Conservation (phyloP, 2,113 vertebrate genomes). For the Colossoma macropomum region DNA sequence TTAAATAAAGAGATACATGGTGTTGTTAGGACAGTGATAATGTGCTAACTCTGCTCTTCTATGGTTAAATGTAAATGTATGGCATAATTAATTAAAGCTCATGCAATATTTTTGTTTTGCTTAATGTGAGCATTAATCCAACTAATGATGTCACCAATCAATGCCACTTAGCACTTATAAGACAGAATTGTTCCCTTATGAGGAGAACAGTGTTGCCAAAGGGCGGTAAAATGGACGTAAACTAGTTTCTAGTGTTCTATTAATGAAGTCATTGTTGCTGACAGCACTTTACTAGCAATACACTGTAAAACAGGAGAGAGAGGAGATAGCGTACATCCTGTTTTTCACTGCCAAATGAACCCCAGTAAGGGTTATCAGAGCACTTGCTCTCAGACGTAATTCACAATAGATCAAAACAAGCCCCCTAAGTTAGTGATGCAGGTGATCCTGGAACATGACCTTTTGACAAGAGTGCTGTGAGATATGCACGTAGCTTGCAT, state of each 20-base stretch:
- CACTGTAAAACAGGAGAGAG: neutral
- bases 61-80: no score
- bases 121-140: no score
- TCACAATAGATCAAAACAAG: constrained; percentile 21
- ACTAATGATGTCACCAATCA: no score
- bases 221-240: neutral
- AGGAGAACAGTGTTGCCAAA: neutral
- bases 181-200: no score
- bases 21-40: no score
- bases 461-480: neutral
- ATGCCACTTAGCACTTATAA: no score
- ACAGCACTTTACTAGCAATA: neutral
- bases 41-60: no score
- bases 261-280: neutral
- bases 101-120: no score
- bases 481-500: neutral
- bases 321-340: neutral
- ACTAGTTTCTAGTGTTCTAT: neutral
- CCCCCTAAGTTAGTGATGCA: neutral
- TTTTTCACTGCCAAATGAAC: constrained; percentile 18
- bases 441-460: constrained; percentile 18
- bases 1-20: no score
- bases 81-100: no score
- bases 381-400: constrained; percentile 21
- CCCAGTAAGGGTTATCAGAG: constrained; percentile 8